A percentile compares a stretch with the other conserved stretches of the same genome.
These are phyloP conservation scores for Allolobophora icterica DNA, from an alignment of 2,888 invertebrate species.

Conservation along the genomic window DNA sequence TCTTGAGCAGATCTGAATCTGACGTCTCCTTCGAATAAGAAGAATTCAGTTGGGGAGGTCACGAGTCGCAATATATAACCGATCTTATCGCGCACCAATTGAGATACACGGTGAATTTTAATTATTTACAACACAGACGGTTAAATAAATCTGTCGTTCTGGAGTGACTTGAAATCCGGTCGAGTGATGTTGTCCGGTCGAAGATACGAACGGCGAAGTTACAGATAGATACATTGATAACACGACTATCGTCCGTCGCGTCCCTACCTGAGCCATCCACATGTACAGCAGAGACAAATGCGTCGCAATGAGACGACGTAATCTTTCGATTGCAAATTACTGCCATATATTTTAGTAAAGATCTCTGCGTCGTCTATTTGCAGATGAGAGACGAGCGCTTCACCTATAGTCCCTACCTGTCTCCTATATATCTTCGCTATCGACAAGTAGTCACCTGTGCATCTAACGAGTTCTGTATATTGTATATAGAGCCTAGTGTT, in stretches of 20 bases:
- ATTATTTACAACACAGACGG: constrained; percentile 2
- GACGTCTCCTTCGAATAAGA: not conserved
- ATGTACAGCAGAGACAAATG: not conserved
- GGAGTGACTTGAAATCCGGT: constrained; percentile 2
- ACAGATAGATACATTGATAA: not conserved
- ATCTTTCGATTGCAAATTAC: constrained; percentile 17
- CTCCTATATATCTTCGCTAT: not conserved
- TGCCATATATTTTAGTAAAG: not conserved
- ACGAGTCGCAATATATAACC: not conserved
- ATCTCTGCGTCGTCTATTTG: too few relatives aligned
- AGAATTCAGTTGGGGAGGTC: not conserved
- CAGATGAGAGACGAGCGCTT: too few relatives aligned
- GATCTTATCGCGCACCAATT: not conserved
- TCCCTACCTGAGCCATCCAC: not conserved
- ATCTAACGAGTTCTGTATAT: not conserved
- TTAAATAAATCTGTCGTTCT: not conserved
- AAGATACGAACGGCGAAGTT: not conserved
- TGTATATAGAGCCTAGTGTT: not conserved
- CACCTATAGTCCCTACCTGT: not conserved
- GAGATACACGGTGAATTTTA: not conserved
- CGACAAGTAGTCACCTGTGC: too few relatives aligned
- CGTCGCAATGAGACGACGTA: not conserved
- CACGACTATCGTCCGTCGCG: not conserved
- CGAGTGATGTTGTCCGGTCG: not conserved
- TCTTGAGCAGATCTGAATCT: not conserved